These are phyloP conservation scores for Miltochrista miniata DNA, from an alignment of 2,888 invertebrate species.

Conservation along the genomic window DNA sequence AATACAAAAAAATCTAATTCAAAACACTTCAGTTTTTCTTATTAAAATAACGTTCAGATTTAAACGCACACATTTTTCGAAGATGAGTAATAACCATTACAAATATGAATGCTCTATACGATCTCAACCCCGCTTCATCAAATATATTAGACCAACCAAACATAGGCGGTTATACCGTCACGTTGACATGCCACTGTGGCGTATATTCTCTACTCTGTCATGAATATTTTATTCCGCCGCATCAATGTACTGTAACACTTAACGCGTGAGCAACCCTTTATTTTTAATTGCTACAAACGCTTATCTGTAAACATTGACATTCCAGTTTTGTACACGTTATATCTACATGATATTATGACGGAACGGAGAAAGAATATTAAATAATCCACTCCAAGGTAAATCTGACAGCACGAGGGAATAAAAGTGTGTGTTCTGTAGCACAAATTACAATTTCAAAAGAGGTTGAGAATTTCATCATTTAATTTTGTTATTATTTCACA, in stretches of 20 bases:
- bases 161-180: slow-evolving; percentile 57
- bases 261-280: slow-evolving; percentile 29
- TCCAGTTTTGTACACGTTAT: slow-evolving; percentile 21
- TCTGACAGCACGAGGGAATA: background rate
- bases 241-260: slow-evolving; percentile 65
- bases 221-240: slow-evolving; percentile 71
- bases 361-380: slow-evolving; percentile 28
- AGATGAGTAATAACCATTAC: too few relatives aligned
- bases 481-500: background rate
- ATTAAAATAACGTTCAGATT: too few relatives aligned
- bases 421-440: slow-evolving; percentile 1
- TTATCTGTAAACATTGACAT: slow-evolving; percentile 34
- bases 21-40: too few relatives aligned
- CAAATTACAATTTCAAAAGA: background rate
- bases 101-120: too few relatives aligned
- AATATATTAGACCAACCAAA: slow-evolving; percentile 34
- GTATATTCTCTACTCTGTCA: slow-evolving; percentile 60
- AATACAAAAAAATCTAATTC: too few relatives aligned
- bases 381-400: slow-evolving; percentile 4
- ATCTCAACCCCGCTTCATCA: slow-evolving; percentile 1
- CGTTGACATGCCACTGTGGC: slow-evolving; percentile 62
- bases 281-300: slow-evolving; percentile 36
- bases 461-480: background rate
- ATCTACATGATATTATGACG: slow-evolving; percentile 11
- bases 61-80: too few relatives aligned